Evolutionary conservation across 2,888 invertebrate species (phyloP), one percentile per base, ranked within the genome.

Genomic region (Cabera pusaria): DNA sequence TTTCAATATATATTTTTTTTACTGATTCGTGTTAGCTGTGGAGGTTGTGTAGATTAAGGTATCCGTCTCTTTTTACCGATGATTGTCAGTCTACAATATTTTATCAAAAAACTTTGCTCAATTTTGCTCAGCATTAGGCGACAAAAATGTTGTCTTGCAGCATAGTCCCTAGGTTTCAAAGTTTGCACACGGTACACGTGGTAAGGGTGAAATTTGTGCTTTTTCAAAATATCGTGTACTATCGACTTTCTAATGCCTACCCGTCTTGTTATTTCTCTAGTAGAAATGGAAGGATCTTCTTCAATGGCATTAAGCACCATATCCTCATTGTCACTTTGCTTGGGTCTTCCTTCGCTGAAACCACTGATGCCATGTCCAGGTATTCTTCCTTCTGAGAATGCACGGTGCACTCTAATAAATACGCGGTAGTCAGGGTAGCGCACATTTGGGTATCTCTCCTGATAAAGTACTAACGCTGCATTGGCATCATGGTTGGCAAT

Each of bases 391-490:
- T 53, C 33, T 25, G 45, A 42, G 35, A 33, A 44, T 36, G 36
- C 38, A 4, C 14, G 10, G 42, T 50, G 52, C 33, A 46, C 40
- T 48, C 43, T 48, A 5, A 20, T 23, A 24, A 54, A 51, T 4
- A 54, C 51, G n/a, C 48, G 44, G 36, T 50, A 37, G 40, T 51
- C 49, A 6, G 50, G 50, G 19, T 49, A 37, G 8, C 44, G 43
- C 16, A 23, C 44, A 27, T 51, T 52, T 25, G 50, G 48, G 34
- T 52, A 58, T 23, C 48, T 57, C 41, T 49, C 52, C 3, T 45
- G 48, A 51, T 53, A 53, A 12, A 49, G 26, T 48, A 44, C 33
- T 21, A 45, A 46, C 22, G 54, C 52, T 8, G 44, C 49, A 35
- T 5, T 14, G 4, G 41, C 33, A 23, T 49, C n/a, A n/a, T n/a